Evolutionary conservation across 1,140 invertebrate genomes (phyloP).

Genomic region (Brachionus calyciflorus): DNA sequence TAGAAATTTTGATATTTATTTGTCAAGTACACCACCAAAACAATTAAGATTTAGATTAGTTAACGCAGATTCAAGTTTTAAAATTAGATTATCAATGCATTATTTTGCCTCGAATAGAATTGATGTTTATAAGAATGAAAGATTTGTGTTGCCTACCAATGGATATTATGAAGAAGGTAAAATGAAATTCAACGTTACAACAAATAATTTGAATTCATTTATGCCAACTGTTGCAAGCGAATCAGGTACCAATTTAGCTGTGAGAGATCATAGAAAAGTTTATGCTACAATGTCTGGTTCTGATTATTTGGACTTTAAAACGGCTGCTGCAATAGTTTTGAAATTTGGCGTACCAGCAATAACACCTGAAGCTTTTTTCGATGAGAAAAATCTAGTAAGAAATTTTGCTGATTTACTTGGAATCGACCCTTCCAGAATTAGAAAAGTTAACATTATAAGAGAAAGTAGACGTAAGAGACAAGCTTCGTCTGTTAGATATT

Average conservation of each 20-base stretch:
- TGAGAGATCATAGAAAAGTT: neutral
- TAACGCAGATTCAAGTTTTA: conserved; percentile 49
- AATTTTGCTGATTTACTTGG: too few species aligned
- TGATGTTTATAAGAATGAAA: conserved; percentile 53
- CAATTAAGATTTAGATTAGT: conserved; percentile 51
- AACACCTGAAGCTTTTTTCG: neutral
- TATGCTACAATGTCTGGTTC: neutral
- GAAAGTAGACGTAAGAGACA: neutral
- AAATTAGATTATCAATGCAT: conserved; percentile 51
- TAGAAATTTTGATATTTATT: conserved; percentile 48
- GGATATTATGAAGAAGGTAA: conserved; percentile 47
- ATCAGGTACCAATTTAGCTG: conserved; percentile 21
- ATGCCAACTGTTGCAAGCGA: neutral
- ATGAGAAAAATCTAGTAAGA: neutral
- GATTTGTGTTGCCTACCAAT: conserved; percentile 52
- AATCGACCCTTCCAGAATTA: neutral
- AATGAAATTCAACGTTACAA: conserved; percentile 30
- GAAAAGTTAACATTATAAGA: neutral
- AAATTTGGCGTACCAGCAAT: conserved; percentile 17
- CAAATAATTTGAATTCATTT: neutral
- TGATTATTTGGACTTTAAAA: conserved; percentile 25
- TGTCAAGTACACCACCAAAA: conserved; percentile 50
- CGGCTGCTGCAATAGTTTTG: neutral
- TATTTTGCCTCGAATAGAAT: conserved; percentile 52
- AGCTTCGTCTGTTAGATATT: neutral